phyloP scores from a whole-genome alignment of 2,113 vertebrate species.

The Archilochus colubris region DNA sequence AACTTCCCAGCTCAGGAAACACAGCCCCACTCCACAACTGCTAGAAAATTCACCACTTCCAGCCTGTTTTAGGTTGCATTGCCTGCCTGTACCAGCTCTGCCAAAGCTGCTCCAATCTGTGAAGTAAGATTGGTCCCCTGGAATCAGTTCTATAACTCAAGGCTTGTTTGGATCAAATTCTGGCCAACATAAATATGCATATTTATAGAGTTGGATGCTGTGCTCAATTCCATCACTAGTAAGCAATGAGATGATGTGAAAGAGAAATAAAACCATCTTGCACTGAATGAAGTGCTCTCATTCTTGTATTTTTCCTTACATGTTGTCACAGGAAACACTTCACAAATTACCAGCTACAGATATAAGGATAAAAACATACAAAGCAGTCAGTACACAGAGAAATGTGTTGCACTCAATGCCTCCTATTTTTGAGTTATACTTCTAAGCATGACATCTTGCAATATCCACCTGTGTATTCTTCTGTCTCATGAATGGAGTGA shows the following conservation, averaged over 20 bases:
- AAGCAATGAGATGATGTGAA: neutral
- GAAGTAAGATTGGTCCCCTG: neutral
- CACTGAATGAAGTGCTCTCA: neutral
- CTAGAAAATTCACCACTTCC: neutral
- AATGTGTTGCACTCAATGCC: neutral
- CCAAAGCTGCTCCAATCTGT: neutral
- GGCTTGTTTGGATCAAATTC: neutral
- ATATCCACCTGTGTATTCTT: neutral
- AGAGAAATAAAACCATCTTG: neutral
- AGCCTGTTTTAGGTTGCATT: neutral
- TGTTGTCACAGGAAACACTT: neutral
- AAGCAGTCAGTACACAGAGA: neutral
- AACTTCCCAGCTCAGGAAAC: neutral
- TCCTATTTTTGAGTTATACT: neutral
- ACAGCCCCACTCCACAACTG: neutral
- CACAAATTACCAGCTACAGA: neutral
- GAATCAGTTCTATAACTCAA: neutral
- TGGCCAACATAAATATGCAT: neutral
- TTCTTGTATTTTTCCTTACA: neutral
- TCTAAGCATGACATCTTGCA: neutral
- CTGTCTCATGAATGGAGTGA: neutral
- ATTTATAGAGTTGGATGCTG: neutral
- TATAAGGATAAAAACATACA: neutral
- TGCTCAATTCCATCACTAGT: neutral
- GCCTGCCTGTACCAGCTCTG: neutral